phyloP scores from a whole-genome alignment of 2,797 vertebrate genomes.

The Chelon auratus region DNA sequence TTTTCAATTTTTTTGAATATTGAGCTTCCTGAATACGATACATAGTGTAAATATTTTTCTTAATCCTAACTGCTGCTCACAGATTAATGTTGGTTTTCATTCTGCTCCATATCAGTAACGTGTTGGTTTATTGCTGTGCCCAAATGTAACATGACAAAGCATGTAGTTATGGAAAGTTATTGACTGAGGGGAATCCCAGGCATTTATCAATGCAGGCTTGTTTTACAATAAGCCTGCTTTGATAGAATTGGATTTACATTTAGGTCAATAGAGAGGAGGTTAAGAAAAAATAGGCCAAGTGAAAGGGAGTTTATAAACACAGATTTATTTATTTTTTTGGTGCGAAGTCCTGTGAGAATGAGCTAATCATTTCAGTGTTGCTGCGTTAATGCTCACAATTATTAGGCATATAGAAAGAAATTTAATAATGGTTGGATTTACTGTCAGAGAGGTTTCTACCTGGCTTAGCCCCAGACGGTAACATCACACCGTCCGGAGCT shows the following conservation, averaged over 20 bases:
- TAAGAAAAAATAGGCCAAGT: background rate
- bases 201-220: background rate
- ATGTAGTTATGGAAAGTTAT: background rate
- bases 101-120: background rate
- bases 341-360: background rate
- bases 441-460: background rate
- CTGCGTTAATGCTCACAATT: background rate
- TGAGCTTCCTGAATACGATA: background rate
- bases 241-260: background rate
- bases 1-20: background rate
- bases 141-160: background rate
- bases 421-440: background rate
- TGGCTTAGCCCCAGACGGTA: background rate
- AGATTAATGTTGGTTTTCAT: background rate
- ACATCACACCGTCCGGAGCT: constrained; percentile 12
- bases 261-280: constrained; percentile 20
- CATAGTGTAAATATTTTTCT: background rate
- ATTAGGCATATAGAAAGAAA: background rate
- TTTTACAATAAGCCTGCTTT: background rate
- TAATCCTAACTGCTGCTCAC: background rate
- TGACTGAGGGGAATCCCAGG: background rate
- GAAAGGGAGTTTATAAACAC: background rate
- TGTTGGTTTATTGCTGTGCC: background rate
- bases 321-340: background rate
- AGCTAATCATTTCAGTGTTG: constrained; percentile 5